Evolutionary conservation across 2,797 vertebrate genomes (phyloP), one percentile per base, ranked within the genome.

Genomic region (Coregonus suidteri): DNA sequence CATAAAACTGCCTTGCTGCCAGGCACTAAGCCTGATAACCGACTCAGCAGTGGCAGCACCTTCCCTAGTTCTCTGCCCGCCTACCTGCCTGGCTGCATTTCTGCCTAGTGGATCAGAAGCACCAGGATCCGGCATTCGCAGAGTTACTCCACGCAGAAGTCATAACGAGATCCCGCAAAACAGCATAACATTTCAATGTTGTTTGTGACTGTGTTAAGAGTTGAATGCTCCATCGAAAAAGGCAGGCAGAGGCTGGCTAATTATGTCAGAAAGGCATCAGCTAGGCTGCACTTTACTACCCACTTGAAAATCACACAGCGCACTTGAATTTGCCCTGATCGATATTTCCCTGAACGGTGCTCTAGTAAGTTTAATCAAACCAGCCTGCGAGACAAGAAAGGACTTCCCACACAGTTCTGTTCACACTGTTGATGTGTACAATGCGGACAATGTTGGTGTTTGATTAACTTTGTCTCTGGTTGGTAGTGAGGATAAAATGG

Each of bases 321-420:
- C 54, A 74, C 71, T 47, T 64, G 35, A 25, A 66, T 71, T 64
- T 67, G 72, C 54, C 54, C 5, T 53, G 77, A 78, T 78, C 77
- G 64, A 73, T 82, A 73, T 65, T 35, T 76, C 75, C 54, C 67
- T 76, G 34, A 81, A 54, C n/a, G 9, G 35, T 18, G 53, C 37
- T 35, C 73, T 75, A 64, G 66, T 62, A 52, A 71, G 64, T 73
- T 78, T 78, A 68, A 78, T 78, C 77, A 73, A 78, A 67, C 25
- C 51, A 31, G 76, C 76, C 53, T 52, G 70, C 51, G 20, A 37
- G 73, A 64, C 56, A 35, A 41, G 18, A 4, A 41, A 66, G 15
- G 34, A 74, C 62, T 74, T 67, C 52, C 71, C 77, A 74, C 53
- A 74, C 53, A 51, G 37, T 47, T 41, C 72, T 37, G 70, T 11